Base-by-base conservation (phyloP, 2,797 vertebrate species). In the Sebastes matsubarae region DNA sequence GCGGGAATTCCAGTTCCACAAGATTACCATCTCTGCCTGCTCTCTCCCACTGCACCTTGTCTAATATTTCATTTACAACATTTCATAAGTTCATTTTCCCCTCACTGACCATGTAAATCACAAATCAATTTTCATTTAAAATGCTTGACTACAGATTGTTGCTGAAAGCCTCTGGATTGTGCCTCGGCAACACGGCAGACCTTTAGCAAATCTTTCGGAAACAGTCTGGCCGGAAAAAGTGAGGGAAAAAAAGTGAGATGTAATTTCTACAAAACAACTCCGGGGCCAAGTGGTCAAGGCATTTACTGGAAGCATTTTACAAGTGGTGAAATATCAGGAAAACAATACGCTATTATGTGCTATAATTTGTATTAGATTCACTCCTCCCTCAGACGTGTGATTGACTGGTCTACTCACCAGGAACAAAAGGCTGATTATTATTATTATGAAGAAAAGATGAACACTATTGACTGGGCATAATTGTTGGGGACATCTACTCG, bases 61-160 rank as follows among this genome's bases (percentile, higher is more conserved):
- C 97, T 98, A 98, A 98, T 99, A 98, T 98, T 98, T 98, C 97
- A 99, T 98, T 96, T 99, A 98, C 97, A 98, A 97, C 96, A 96
- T 98, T 97, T 97, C 96, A 97, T 97, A 97, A 98, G 97, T 98
- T 99, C 97, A 98, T 98, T 98, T 97, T 98, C 97, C 97, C 97
- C 96, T 97, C 97, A 96, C 97, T 97, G 97, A 97, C 97, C 98
- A 99, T 98, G 98, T 98, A 99, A 98, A 99, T 99, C 97, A 98
- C 97, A 97, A 98, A 99, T 99, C 98, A 99, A 99, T 99, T 99
- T 97, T 97, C 97, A 98, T 99, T 99, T 98, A 96, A 97, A 98
- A 97, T 96, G 96, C 97, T 97, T 96, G 96, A 97, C 96, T 97
- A 97, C 96, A 96, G 97, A 97, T 97, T 97, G 97, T 96, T 96